These are phyloP conservation scores for Silurus aristotelis DNA, from an alignment of 2,797 vertebrate species.

Conservation along the genomic window DNA sequence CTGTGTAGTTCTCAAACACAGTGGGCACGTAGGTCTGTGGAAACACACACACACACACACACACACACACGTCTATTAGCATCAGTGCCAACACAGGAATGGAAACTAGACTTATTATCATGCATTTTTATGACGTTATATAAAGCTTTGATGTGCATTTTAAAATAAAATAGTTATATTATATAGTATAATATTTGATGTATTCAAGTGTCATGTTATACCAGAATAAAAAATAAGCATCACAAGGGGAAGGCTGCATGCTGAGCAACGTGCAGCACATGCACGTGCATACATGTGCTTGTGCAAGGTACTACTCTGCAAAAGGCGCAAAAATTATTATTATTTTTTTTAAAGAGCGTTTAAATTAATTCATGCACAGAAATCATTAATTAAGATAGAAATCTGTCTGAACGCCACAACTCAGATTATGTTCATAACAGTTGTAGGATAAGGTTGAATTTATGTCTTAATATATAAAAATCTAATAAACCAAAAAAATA, in stretches of 20 bases:
- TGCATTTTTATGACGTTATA: neutral
- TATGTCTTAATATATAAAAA: neutral
- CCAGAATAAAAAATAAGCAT: neutral
- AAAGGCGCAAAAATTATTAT: slow-evolving; percentile 2
- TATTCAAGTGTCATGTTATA: too few species aligned
- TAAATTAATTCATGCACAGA: neutral
- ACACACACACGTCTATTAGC: too few species aligned
- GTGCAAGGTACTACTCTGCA: neutral
- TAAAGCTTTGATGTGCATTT: too few species aligned
- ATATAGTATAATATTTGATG: too few species aligned
- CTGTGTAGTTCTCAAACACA: slow-evolving; percentile 97
- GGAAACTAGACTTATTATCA: neutral
- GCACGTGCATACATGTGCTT: neutral
- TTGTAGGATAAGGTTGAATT: neutral
- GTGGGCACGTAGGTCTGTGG: slow-evolving; percentile 92
- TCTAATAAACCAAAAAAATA: neutral
- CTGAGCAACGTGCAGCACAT: neutral
- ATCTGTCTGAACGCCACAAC: neutral
- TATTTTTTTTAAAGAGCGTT: too few species aligned
- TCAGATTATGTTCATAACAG: neutral
- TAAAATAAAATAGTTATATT: too few species aligned
- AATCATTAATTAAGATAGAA: neutral
- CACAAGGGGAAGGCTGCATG: neutral
- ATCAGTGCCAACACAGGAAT: neutral
- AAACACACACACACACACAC: slow-evolving; percentile 25